phyloP scores from a whole-genome alignment of 2,113 vertebrate genomes.

The Penelope pileata region DNA sequence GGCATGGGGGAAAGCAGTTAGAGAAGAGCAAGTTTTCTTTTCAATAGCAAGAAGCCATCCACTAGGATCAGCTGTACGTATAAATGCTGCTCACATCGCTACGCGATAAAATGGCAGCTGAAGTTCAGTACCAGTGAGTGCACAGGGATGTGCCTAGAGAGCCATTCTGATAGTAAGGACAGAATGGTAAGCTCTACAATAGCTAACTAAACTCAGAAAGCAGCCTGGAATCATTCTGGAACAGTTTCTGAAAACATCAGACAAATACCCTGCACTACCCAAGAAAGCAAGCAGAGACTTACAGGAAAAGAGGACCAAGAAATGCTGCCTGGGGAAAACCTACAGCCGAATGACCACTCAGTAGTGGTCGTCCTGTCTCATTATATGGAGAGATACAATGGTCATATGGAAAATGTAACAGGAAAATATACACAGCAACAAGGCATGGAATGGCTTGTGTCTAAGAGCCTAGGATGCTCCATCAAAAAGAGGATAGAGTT shows the following conservation, averaged over 20 bases:
- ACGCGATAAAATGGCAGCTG: not conserved
- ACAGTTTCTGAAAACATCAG: not conserved
- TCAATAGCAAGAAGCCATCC: not conserved
- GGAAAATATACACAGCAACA: not conserved
- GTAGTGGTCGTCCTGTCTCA: not conserved
- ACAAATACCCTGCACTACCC: not conserved
- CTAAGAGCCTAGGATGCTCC: not conserved
- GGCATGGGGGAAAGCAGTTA: not conserved
- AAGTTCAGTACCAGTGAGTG: not conserved
- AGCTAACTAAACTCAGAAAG: not conserved
- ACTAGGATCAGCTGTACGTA: not conserved
- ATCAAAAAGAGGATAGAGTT: not conserved
- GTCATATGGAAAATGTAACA: not conserved
- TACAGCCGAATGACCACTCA: rapidly evolving
- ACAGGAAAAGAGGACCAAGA: not conserved
- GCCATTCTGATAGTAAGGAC: not conserved
- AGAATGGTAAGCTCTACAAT: not conserved
- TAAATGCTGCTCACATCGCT: not conserved
- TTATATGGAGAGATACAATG: too few species aligned
- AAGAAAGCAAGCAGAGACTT: not conserved
- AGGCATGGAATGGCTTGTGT: not conserved
- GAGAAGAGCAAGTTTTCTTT: not conserved
- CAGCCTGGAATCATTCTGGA: not conserved
- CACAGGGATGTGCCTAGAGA: not conserved
- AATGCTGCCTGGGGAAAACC: not conserved